Conservation (phyloP, 2,888 invertebrate species). For the Neuroscelio doddi region DNA sequence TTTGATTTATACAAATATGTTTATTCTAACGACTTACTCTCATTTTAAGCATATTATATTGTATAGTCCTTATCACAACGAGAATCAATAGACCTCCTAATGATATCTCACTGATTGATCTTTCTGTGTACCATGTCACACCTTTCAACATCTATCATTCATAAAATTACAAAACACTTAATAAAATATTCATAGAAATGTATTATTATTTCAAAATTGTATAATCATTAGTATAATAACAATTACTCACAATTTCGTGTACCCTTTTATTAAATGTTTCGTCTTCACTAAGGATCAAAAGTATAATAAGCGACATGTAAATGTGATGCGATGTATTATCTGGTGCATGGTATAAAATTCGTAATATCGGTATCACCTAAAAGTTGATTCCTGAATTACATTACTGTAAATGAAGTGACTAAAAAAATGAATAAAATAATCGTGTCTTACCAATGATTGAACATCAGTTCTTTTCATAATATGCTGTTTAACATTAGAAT, state of each 20-base stretch:
- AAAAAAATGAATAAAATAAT: background rate
- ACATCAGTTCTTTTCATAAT: slow-evolving; percentile 82
- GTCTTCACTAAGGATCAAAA: slow-evolving; percentile 97
- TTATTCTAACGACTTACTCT: slow-evolving; percentile 74
- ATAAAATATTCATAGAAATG: no score
- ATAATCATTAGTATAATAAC: no score
- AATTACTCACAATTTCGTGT: slow-evolving; percentile 89
- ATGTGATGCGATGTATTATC: slow-evolving; percentile 96
- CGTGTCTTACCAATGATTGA: slow-evolving; percentile 79
- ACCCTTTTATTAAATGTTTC: slow-evolving; percentile 94
- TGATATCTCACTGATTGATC: slow-evolving; percentile 92
- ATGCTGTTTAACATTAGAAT: slow-evolving; percentile 82
- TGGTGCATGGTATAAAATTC: slow-evolving; percentile 93
- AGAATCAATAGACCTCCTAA: slow-evolving; percentile 94
- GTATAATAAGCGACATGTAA: slow-evolving; percentile 97
- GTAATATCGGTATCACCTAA: slow-evolving; percentile 92
- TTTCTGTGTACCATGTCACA: slow-evolving; percentile 94
- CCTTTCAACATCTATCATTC: slow-evolving; percentile 84
- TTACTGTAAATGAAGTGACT: background rate
- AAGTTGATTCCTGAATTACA: slow-evolving; percentile 44
- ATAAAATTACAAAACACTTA: no score
- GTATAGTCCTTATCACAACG: slow-evolving; percentile 96
- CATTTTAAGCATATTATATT: slow-evolving; percentile 97
- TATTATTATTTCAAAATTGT: no score
- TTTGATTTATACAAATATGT: no score